These are phyloP conservation scores for Sphecodes monilicornis DNA, from an alignment of 2,888 invertebrate genomes.

Conservation along the genomic window DNA sequence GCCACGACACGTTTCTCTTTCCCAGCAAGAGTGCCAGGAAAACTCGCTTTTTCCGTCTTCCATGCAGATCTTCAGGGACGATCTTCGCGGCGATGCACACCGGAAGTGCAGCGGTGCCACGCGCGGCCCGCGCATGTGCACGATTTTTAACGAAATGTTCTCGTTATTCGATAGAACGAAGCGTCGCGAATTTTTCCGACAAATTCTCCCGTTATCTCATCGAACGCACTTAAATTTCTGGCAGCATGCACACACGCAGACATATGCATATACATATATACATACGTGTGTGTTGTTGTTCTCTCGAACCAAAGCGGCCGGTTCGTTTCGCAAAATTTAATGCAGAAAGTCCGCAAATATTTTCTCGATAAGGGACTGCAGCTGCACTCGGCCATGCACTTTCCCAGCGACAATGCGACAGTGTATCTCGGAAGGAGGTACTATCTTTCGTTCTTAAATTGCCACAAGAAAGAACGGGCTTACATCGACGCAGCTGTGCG, in stretches of 20 bases:
- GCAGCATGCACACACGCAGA: neutral
- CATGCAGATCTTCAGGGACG: conserved; percentile 55
- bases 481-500: conserved; percentile 20
- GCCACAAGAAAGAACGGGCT: conserved; percentile 35
- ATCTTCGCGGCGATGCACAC: conserved; percentile 59
- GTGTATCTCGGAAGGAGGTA: conserved; percentile 47
- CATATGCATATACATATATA: neutral
- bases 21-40: conserved; percentile 9
- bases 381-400: conserved; percentile 57
- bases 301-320: neutral
- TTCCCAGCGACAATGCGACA: conserved; percentile 29
- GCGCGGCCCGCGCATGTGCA: conserved; percentile 34
- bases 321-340: conserved; percentile 22
- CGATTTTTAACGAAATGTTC: neutral
- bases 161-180: neutral
- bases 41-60: conserved; percentile 42
- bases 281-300: neutral
- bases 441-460: conserved; percentile 69
- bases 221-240: neutral
- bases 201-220: too few relatives aligned
- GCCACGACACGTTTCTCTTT: conserved; percentile 51
- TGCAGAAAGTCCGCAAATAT: conserved; percentile 40
- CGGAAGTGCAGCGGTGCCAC: conserved; percentile 39
- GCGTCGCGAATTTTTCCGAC: too few relatives aligned
- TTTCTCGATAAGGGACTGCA: conserved; percentile 41